A percentile compares a stretch with the other conserved stretches of the same genome.
These are phyloP conservation scores for Charadrius vociferus DNA, from an alignment of 2,113 vertebrate genomes.

Conservation along the genomic window DNA sequence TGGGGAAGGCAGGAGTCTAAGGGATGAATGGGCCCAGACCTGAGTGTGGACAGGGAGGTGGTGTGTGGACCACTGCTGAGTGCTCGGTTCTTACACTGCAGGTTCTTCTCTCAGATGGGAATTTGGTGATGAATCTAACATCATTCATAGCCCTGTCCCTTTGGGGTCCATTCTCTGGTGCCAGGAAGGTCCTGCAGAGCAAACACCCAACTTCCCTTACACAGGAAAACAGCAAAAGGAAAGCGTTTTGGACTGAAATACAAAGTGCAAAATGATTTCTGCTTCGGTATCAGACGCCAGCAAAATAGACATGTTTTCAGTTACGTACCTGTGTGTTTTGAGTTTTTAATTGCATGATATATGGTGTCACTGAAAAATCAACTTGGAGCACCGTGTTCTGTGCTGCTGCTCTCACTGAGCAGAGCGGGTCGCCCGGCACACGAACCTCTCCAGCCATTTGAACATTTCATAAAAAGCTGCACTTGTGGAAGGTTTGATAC, in stretches of 20 bases:
- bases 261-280: not conserved
- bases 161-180: not conserved
- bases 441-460: not conserved
- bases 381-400: not conserved
- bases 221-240: not conserved
- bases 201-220: not conserved
- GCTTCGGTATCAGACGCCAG: not conserved
- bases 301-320: not conserved
- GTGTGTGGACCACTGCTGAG: not conserved
- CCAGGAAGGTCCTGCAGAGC: not conserved
- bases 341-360: not conserved
- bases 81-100: not conserved
- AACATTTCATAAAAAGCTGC: not conserved
- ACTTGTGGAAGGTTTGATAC: not conserved
- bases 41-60: rapidly evolving
- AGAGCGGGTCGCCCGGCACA: not conserved
- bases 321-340: not conserved
- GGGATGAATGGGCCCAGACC: not conserved
- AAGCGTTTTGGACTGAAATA: not conserved
- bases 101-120: not conserved
- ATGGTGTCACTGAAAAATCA: not conserved
- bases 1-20: not conserved
- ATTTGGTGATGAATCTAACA: not conserved
- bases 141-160: not conserved
- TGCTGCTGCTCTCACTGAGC: not conserved